Percentiles rank a stretch among this genome's conserved stretches.
Evolutionary conservation across 1,140 invertebrate species (phyloP).

Genomic region (Heliothis virescens): DNA sequence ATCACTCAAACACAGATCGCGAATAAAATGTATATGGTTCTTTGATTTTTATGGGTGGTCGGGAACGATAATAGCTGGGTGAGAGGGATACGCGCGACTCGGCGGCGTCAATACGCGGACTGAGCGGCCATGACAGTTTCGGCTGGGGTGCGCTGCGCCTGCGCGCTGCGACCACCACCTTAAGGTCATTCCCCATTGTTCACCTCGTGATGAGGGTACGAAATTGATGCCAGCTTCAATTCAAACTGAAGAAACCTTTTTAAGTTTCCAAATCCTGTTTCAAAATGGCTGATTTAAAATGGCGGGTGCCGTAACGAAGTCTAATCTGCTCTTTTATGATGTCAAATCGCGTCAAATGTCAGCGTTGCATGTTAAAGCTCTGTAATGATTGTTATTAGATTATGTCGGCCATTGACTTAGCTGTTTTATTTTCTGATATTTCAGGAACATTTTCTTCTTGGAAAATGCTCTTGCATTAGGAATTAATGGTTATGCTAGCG

Average conservation of each 20-base stretch:
- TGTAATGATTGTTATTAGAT: constrained; percentile 37
- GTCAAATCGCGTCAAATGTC: constrained; percentile 25
- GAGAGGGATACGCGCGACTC: constrained; percentile 61
- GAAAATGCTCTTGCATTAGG: neutral
- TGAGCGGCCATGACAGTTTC: constrained; percentile 81
- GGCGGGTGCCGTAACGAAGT: constrained; percentile 47
- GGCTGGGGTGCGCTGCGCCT: constrained; percentile 72
- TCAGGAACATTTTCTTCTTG: constrained; percentile 11
- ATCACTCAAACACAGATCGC: constrained; percentile 57
- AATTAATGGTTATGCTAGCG: constrained; percentile 1
- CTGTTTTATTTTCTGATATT: constrained; percentile 8
- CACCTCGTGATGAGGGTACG: constrained; percentile 68
- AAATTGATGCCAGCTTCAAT: constrained; percentile 73
- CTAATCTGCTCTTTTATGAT: constrained; percentile 43
- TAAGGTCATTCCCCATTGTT: constrained; percentile 82
- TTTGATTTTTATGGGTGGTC: constrained; percentile 55
- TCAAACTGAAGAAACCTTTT: constrained; percentile 74
- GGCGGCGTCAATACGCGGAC: constrained; percentile 78
- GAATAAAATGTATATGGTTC: constrained; percentile 49
- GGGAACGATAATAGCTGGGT: constrained; percentile 42
- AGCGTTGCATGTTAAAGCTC: constrained; percentile 32
- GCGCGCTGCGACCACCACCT: constrained; percentile 64
- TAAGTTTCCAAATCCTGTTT: constrained; percentile 67
- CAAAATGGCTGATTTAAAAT: constrained; percentile 63
- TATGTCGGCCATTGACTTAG: constrained; percentile 4